Percentiles rank a stretch among this genome's conserved stretches.
Evolutionary conservation across 1,140 invertebrate species (phyloP).

Genomic region (Dufourea novaeangliae): DNA sequence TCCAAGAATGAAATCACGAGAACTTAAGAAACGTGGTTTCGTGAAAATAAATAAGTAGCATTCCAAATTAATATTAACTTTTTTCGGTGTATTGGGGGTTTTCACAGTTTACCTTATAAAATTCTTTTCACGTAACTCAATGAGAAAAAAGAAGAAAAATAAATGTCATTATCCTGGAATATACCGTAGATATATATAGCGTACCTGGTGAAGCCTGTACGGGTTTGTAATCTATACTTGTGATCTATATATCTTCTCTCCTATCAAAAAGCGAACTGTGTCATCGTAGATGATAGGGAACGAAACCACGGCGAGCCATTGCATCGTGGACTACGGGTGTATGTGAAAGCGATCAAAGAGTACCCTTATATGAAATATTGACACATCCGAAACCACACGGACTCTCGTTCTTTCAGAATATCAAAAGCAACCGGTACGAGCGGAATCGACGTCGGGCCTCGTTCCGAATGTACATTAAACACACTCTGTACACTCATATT

Average conservation of each 20-base stretch:
- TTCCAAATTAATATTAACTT: too few relatives aligned
- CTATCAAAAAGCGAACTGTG: background rate
- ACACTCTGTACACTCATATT: background rate
- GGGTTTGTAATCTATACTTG: too few relatives aligned
- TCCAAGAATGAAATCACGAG: too few relatives aligned
- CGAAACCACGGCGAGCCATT: background rate
- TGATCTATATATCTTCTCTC: background rate
- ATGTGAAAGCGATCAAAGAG: slow-evolving; percentile 37
- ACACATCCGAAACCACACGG: background rate
- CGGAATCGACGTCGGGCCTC: slow-evolving; percentile 4
- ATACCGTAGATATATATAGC: background rate
- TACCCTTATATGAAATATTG: slow-evolving; percentile 25
- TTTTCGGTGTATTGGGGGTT: too few relatives aligned
- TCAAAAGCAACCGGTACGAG: slow-evolving; percentile 3
- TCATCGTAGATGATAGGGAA: background rate
- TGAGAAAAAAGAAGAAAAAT: background rate
- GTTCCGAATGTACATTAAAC: slow-evolving; percentile 13
- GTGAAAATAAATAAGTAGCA: too few relatives aligned
- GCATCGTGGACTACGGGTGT: background rate
- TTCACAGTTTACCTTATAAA: too few relatives aligned
- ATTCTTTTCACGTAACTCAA: too few relatives aligned
- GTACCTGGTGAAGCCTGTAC: slow-evolving; percentile 21
- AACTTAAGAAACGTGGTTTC: too few relatives aligned
- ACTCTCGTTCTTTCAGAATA: background rate
- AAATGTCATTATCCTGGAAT: background rate